Evolutionary conservation across 2,113 vertebrate species (phyloP), one percentile per base, ranked within the genome.

Genomic region (Tylochromis polylepis): DNA sequence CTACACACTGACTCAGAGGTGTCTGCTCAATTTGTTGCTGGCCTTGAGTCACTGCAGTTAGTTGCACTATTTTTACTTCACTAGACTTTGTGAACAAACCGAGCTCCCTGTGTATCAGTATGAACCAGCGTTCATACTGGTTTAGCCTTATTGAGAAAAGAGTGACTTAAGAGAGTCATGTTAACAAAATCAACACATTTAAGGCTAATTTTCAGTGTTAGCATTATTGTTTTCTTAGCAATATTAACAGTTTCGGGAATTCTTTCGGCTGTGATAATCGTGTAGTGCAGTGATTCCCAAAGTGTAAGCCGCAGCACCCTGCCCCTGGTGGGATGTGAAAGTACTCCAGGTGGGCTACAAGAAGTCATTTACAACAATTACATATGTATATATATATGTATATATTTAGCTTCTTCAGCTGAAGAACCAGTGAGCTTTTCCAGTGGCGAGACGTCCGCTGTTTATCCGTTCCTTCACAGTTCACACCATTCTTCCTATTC

Each of bases 341-440:
- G 43, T 14, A 43, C 41, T 43, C 4, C 41, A 14, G 11, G 11
- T 43, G 11, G 41, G 41, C 12, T 43, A 12, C 41, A 43, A 14
- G 41, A 43, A 15, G 46, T 7, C 10, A 43, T 43, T 43, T 49
- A 49, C 43, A 46, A 46, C 5, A n/a, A n/a, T n/a, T n/a, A n/a
- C n/a, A n/a, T 46, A 46, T 14, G 15, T 14, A 5, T 12, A 46
- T 15, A 2, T 5, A 5, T 14, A 46, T 14, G 15, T 31, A 46
- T 9, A 46, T 3, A 16, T 49, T 49, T 49, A 49, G 46, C 14
- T 11, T 27, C 38, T 46, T 43, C 24, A 16, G 38, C 14, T 72
- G 67, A 72, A 72, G 22, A 0, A 46, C 9, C 22, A 18, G 12
- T 72, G 22, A 49, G 0, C 41, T 27, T 72, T 49, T 72, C 38